Conservation (phyloP, 2,113 vertebrate genomes). For the Forbesichthys papilliferus region DNA sequence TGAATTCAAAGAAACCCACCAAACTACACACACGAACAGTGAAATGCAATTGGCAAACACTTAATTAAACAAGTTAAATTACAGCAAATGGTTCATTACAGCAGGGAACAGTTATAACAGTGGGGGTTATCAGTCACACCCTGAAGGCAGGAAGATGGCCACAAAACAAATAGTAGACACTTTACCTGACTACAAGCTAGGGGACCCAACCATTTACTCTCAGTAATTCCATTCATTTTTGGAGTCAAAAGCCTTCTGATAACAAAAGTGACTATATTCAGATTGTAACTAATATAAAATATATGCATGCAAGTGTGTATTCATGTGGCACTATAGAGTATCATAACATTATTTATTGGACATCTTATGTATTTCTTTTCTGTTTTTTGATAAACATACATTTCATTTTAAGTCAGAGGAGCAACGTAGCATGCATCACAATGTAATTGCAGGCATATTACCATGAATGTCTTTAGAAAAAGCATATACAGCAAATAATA, state of each 20-base stretch:
- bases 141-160: conserved; percentile 40
- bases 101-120: conserved; percentile 12
- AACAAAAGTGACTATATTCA: too few species aligned
- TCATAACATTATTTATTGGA: conserved; percentile 62
- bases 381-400: conserved; percentile 63
- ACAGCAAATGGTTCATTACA: conserved; percentile 22
- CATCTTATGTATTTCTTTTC: conserved; percentile 40
- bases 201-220: background rate
- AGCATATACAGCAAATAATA: conserved; percentile 63
- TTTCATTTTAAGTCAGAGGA: conserved; percentile 70
- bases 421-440: conserved; percentile 73
- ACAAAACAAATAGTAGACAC: too few species aligned
- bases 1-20: background rate
- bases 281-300: background rate
- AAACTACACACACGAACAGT: background rate
- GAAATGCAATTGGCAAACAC: conserved; percentile 21
- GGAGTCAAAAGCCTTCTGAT: background rate
- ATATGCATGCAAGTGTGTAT: background rate
- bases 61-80: conserved; percentile 29
- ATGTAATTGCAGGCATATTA: conserved; percentile 73
- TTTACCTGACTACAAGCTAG: background rate
- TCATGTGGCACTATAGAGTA: conserved; percentile 42
- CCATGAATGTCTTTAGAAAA: conserved; percentile 65
- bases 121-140: conserved; percentile 22
- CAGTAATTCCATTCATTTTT: conserved; percentile 3